Evolutionary conservation across 2,888 invertebrate species (phyloP), one percentile per base, ranked within the genome.

Genomic region (Lottia scabra): DNA sequence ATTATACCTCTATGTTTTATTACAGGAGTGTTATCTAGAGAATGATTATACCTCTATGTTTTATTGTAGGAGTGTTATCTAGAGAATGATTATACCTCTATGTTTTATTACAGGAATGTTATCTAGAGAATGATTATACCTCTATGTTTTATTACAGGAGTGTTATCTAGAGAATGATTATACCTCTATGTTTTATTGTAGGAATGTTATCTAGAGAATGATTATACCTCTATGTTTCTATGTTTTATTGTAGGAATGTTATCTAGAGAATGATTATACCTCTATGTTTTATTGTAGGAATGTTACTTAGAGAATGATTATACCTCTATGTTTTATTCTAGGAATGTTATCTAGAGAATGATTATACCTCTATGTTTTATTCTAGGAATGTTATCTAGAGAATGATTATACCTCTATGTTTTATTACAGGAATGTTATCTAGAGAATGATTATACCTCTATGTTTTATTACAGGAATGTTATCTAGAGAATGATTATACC

Each of bases 111-210:
- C n/a, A n/a, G n/a, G n/a, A n/a, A n/a, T n/a, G n/a, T n/a, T 93
- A 94, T 76, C 90, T 98, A 72, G 96, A 98, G 89, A 95, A 95
- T 78, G 98, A 98, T 89, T 95, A 95, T 0, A 95, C 96, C 0
- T 94, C 94, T 80, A 91, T 98, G 67, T 96, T 95, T 89, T 94
- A 96, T 89, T n/a, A n/a, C n/a, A n/a, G n/a, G n/a, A n/a, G n/a
- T n/a, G n/a, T n/a, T 93, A 94, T 76, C 90, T 98, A 72, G 96
- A 98, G 89, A 95, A 95, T 78, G 98, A 98, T 89, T 95, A 95
- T 0, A 95, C 96, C 0, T 94, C 94, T 80, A 91, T 98, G 67
- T 96, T 95, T 89, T 94, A 96, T 89, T n/a, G n/a, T n/a, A n/a
- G n/a, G n/a, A n/a, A n/a, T n/a, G n/a, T n/a, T 93, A 94, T 76